A percentile compares a stretch with the other conserved stretches of the same genome.
These are phyloP conservation scores for Unio delphinus DNA, from an alignment of 2,888 invertebrate species.

Conservation along the genomic window DNA sequence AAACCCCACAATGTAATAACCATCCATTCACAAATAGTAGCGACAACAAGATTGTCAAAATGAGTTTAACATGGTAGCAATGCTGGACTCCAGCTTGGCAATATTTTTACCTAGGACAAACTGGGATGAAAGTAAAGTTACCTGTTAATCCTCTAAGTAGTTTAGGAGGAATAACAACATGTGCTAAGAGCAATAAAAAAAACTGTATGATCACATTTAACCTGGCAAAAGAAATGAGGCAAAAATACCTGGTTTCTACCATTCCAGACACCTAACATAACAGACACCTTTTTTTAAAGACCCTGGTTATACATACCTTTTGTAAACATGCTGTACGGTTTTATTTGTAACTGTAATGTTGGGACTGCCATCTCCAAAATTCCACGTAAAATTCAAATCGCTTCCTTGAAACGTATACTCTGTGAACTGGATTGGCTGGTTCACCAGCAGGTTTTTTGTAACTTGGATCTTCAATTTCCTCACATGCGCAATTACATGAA, in stretches of 20 bases:
- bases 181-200: too few species aligned
- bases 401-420: slow-evolving; percentile 59
- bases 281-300: neutral
- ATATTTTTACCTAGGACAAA: too few species aligned
- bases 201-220: too few species aligned
- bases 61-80: too few species aligned
- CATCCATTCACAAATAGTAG: too few species aligned
- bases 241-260: too few species aligned
- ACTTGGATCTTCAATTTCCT: slow-evolving; percentile 25
- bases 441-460: slow-evolving; percentile 41
- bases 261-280: too few species aligned
- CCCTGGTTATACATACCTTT: slow-evolving; percentile 31
- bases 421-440: slow-evolving; percentile 46
- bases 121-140: too few species aligned
- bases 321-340: slow-evolving; percentile 40
- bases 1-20: too few species aligned
- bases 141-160: neutral
- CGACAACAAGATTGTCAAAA: too few species aligned
- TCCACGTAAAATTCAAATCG: slow-evolving; percentile 64
- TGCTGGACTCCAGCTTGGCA: too few species aligned
- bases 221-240: too few species aligned
- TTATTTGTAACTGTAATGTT: slow-evolving; percentile 3
- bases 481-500: slow-evolving; percentile 53
- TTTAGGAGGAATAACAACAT: neutral
- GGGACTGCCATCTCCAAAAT: slow-evolving; percentile 65